Percentiles rank a stretch among this genome's conserved stretches.
phyloP scores from a whole-genome alignment of 1,140 invertebrate species.

The Drosophila cardini region DNA sequence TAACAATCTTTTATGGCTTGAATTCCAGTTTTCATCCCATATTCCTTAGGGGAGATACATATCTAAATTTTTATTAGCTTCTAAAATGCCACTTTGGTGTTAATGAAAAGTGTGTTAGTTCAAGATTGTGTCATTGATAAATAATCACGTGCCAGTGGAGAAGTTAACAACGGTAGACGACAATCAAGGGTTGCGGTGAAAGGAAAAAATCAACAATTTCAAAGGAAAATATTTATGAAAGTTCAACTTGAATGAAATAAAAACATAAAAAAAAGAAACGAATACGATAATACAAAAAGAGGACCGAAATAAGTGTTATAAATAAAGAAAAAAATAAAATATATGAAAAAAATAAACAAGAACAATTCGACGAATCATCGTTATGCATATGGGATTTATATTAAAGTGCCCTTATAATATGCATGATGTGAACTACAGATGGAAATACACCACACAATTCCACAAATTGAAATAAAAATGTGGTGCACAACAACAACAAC shows the following conservation, averaged over 20 bases:
- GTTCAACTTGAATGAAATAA: slow-evolving; percentile 16
- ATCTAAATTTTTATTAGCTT: too few relatives aligned
- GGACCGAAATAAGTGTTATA: slow-evolving; percentile 3
- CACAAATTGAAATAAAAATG: slow-evolving; percentile 64
- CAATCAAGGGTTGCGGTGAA: slow-evolving; percentile 29
- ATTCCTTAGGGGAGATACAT: background rate
- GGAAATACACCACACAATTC: slow-evolving; percentile 57
- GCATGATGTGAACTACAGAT: slow-evolving; percentile 49
- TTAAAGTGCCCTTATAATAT: slow-evolving; percentile 30
- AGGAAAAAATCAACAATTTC: slow-evolving; percentile 16
- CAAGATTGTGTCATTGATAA: slow-evolving; percentile 38
- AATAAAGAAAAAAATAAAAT: slow-evolving; percentile 1
- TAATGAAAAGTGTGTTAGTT: slow-evolving; percentile 25
- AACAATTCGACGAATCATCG: too few relatives aligned
- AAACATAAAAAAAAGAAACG: slow-evolving; percentile 7
- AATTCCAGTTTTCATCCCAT: background rate
- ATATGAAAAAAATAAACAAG: too few relatives aligned
- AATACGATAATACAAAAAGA: slow-evolving; percentile 9
- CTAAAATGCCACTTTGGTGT: background rate
- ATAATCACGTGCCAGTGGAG: slow-evolving; percentile 19
- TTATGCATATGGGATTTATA: too few relatives aligned
- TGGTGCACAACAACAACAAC: slow-evolving; percentile 29
- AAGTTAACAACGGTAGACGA: background rate
- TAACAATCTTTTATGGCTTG: too few relatives aligned
- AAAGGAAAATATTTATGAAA: slow-evolving; percentile 12